phyloP scores from a whole-genome alignment of 53 echinoderm and acorn worm genomes.

The Paracentrotus lividus region DNA sequence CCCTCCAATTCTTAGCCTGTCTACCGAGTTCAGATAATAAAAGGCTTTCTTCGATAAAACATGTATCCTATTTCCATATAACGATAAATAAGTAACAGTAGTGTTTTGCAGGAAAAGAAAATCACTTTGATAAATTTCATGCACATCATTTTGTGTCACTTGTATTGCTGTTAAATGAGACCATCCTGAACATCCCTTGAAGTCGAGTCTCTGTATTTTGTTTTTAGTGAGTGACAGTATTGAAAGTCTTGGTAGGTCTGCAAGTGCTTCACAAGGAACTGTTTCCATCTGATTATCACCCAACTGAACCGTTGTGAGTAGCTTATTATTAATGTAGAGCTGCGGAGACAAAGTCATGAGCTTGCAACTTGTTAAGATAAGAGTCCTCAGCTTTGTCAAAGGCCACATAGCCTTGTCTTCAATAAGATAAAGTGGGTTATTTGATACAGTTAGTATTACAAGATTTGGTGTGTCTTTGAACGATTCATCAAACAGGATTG shows the following conservation, averaged over 20 bases:
- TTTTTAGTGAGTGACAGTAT: neutral
- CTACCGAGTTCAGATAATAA: neutral
- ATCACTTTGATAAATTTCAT: neutral
- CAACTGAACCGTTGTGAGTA: neutral
- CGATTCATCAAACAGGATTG: neutral
- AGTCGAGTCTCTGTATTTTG: neutral
- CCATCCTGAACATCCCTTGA: neutral
- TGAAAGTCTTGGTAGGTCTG: neutral
- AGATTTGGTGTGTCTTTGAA: neutral
- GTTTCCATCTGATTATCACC: neutral
- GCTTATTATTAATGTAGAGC: neutral
- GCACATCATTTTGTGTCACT: neutral
- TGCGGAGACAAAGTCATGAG: neutral
- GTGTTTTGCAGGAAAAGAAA: neutral
- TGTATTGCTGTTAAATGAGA: neutral
- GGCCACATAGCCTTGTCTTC: neutral
- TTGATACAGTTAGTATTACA: neutral
- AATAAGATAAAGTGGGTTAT: neutral
- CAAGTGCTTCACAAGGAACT: constrained; percentile 31
- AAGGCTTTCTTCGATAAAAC: neutral
- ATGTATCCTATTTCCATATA: neutral
- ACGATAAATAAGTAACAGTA: neutral
- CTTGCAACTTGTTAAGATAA: neutral
- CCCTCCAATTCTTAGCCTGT: neutral
- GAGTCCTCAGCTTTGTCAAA: neutral